phyloP scores from a whole-genome alignment of 2,797 vertebrate genomes.

The Protosalanx chinensis region DNA sequence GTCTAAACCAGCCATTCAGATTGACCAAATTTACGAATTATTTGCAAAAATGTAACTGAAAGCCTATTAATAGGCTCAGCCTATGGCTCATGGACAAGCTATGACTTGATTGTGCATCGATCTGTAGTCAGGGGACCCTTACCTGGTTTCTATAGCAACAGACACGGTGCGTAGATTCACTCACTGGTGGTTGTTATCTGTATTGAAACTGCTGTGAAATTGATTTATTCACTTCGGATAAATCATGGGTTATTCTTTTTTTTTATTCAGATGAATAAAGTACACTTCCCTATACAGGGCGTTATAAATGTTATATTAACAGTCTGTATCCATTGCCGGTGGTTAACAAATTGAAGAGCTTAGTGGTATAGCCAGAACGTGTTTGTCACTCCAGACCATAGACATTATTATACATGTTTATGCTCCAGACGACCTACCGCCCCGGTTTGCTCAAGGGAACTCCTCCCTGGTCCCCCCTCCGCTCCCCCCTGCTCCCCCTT shows the following conservation, averaged over 20 bases:
- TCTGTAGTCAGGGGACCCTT: constrained; percentile 31
- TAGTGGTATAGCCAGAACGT: not conserved
- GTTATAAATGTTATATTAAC: not conserved
- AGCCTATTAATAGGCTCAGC: not conserved
- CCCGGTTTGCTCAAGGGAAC: constrained; percentile 60
- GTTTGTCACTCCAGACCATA: constrained; percentile 27
- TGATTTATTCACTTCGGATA: too few species aligned
- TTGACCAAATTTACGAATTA: too few species aligned
- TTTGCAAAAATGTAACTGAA: not conserved
- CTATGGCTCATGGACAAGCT: too few species aligned
- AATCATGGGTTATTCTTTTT: too few species aligned
- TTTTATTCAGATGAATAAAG: too few species aligned
- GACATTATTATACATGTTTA: too few species aligned
- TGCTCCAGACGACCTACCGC: constrained; percentile 56
- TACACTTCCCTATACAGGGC: too few species aligned
- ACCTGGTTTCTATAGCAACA: constrained; percentile 70
- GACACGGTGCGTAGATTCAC: too few species aligned
- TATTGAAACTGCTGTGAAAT: too few species aligned
- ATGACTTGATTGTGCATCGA: constrained; percentile 10
- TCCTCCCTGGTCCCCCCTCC: constrained; percentile 62
- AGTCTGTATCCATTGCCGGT: not conserved
- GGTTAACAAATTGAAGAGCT: not conserved
- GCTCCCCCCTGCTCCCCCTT: constrained; percentile 47
- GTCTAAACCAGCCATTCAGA: too few species aligned
- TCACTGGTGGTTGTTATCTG: too few species aligned